These are phyloP conservation scores for Baccha elongata DNA, from an alignment of 2,888 invertebrate genomes.

Conservation along the genomic window DNA sequence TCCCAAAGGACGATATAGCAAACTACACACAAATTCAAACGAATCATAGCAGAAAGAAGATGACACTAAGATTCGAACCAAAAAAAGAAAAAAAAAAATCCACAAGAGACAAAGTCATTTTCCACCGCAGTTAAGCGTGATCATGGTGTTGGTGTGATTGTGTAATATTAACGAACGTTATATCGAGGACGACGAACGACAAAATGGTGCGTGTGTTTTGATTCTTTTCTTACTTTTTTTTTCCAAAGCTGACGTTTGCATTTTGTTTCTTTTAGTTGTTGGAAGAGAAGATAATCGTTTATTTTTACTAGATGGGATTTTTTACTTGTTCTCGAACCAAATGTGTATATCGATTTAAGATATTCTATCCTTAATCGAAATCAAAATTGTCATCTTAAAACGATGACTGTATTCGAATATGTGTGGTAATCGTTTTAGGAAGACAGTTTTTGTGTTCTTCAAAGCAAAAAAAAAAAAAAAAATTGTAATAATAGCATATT, in stretches of 20 bases:
- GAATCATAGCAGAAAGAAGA: background rate
- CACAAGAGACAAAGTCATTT: slow-evolving; percentile 20
- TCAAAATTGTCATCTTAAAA: slow-evolving; percentile 1
- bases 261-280: background rate
- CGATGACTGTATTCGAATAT: background rate
- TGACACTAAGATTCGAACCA: slow-evolving; percentile 19
- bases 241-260: slow-evolving; percentile 11
- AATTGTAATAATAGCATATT: background rate
- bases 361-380: slow-evolving; percentile 14
- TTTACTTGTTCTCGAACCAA: slow-evolving; percentile 1
- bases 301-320: background rate
- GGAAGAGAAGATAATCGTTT: background rate
- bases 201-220: background rate
- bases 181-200: slow-evolving; percentile 11
- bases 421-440: background rate
- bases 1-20: background rate
- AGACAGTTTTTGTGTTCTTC: background rate
- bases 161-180: slow-evolving; percentile 25
- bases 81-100: slow-evolving; percentile 24
- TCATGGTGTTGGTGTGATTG: slow-evolving; percentile 28
- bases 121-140: slow-evolving; percentile 11
- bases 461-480: background rate
- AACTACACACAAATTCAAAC: slow-evolving; percentile 14
- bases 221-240: no score
- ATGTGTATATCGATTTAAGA: slow-evolving; percentile 15